These are phyloP conservation scores for Danio rerio DNA, from an alignment of 2,113 vertebrate genomes.

Conservation along the genomic window DNA sequence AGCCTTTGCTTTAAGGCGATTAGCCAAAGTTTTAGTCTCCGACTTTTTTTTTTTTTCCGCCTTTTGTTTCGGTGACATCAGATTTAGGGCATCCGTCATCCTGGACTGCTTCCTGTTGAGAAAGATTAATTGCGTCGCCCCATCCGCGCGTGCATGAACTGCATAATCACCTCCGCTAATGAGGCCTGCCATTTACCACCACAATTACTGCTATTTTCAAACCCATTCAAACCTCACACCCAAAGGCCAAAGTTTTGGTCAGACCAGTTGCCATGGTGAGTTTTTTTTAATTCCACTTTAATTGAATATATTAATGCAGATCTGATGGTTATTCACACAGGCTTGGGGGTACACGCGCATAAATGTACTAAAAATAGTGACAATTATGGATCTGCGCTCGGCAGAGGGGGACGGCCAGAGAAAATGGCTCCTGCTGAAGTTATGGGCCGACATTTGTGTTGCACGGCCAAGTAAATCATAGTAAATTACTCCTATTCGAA, in stretches of 20 bases:
- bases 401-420: slow-evolving; percentile 7
- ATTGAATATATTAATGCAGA: slow-evolving; percentile 57
- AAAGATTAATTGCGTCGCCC: slow-evolving; percentile 82
- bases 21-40: slow-evolving; percentile 75
- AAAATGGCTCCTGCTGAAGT: neutral
- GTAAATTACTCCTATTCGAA: slow-evolving; percentile 36
- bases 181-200: slow-evolving; percentile 66
- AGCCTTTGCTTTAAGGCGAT: slow-evolving; percentile 72
- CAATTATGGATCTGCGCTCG: slow-evolving; percentile 37
- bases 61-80: slow-evolving; percentile 77
- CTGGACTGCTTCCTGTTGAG: slow-evolving; percentile 77
- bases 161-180: slow-evolving; percentile 77
- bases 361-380: slow-evolving; percentile 47
- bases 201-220: slow-evolving; percentile 62
- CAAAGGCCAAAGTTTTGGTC: slow-evolving; percentile 62
- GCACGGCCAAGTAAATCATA: slow-evolving; percentile 18
- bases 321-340: slow-evolving; percentile 36
- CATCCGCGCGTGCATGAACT: slow-evolving; percentile 74
- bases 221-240: slow-evolving; percentile 52
- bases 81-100: slow-evolving; percentile 61
- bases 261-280: slow-evolving; percentile 49
- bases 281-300: slow-evolving; percentile 40
- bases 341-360: slow-evolving; percentile 43
- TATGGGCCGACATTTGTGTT: slow-evolving; percentile 17
- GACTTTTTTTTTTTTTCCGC: slow-evolving; percentile 58